A percentile compares a stretch with the other conserved stretches of the same genome.
phyloP scores from a whole-genome alignment of 2,113 vertebrate species.

The Crotalus viridis region DNA sequence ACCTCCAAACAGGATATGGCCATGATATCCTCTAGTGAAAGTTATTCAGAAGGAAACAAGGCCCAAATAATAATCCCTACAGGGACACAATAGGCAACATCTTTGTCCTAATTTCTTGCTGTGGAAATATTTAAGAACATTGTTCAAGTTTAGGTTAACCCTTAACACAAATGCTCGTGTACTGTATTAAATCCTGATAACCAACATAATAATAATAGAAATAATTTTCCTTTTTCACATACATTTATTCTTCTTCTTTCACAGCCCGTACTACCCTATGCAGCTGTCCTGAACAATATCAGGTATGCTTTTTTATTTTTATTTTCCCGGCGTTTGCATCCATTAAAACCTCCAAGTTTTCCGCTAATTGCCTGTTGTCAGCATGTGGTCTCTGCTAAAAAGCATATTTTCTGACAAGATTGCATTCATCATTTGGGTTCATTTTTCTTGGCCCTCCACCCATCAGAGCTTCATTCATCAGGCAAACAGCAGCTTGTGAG shows the following conservation, averaged over 20 bases:
- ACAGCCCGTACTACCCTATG: not conserved
- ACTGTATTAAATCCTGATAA: not conserved
- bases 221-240: not conserved
- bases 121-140: not conserved
- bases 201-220: not conserved
- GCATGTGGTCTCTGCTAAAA: constrained; percentile 82
- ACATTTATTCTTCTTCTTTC: not conserved
- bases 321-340: constrained; percentile 61
- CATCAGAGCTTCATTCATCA: constrained; percentile 74
- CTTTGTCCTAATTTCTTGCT: not conserved
- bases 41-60: not conserved
- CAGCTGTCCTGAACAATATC: constrained; percentile 9
- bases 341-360: constrained; percentile 72
- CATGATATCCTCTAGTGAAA: not conserved
- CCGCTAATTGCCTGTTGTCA: constrained; percentile 75
- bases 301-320: constrained; percentile 28
- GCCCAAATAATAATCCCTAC: not conserved
- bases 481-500: constrained; percentile 80
- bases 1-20: not conserved
- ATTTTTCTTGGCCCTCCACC: constrained; percentile 79
- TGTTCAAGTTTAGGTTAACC: not conserved
- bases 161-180: not conserved
- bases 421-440: constrained; percentile 77
- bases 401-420: constrained; percentile 80
- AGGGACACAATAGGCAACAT: not conserved